Evolutionary conservation across 2,797 vertebrate genomes (phyloP), one percentile per base, ranked within the genome.

Genomic region (Sebastes nivosus): DNA sequence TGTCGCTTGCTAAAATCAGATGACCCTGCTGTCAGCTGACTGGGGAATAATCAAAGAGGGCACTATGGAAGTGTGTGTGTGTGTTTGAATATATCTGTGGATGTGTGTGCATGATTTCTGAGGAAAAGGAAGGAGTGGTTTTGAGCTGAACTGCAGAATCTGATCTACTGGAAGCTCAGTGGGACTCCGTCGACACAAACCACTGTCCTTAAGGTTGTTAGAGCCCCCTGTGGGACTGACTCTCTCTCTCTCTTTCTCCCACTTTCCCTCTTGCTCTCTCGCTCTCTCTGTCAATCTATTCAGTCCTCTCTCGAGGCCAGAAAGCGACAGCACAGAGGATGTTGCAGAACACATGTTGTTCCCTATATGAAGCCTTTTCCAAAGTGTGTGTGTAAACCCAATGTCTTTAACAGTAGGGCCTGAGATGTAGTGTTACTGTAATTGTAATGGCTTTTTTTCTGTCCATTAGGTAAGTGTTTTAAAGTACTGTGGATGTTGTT

Each of bases 11-110:
- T 92, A 75, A 92, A 92, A 92, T 95, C 94, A 94, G 92, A 93
- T 94, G 94, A 95, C 90, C 78, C 85, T 87, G 76, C 72, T 83
- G 88, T 94, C 94, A 94, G 93, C 92, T 95, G 95, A 95, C 92
- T 87, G 83, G 72, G 85, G 73, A 84, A 88, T 86, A 91, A 90
- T 93, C 93, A 94, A 94, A 94, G 92, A 79, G 85, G 81, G 88
- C 84, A 91, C 93, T 94, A 89, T 93, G 87, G 81, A 77, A 84
- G 75, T 78, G 74, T 76, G 80, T 75, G 66, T 74, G 74, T 86
- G 77, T 74, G 70, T 86, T 29, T 61, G 29, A 3, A 27, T 76
- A 58, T 63, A 58, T 22, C 67, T 74, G 78, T 79, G 70, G 29
- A 50, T 50, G 20, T 74, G 79, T 72, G 55, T 84, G 77, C n/a